Conservation (phyloP, 2,113 vertebrate species). For the Naja naja region DNA sequence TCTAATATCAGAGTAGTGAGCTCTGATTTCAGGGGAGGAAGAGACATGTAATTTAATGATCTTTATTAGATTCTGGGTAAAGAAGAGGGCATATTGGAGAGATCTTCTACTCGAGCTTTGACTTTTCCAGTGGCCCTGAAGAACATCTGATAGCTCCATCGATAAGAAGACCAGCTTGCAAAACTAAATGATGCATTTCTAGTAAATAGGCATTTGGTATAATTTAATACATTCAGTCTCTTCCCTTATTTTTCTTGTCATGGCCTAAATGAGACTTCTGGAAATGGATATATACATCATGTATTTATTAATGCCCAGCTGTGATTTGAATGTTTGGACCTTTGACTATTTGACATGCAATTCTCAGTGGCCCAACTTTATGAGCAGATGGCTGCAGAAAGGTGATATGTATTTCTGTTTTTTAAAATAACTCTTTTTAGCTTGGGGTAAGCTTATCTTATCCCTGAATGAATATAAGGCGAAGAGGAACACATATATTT, state of each 20-base stretch:
- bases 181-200: accelerated
- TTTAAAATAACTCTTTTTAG: neutral
- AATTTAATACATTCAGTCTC: neutral
- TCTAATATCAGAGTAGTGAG: constrained; percentile 72
- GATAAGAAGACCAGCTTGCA: constrained; percentile 13
- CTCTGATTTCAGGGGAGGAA: constrained; percentile 74
- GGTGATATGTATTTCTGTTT: neutral
- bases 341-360: neutral
- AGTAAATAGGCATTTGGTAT: neutral
- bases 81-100: constrained; percentile 50
- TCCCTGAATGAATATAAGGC: neutral
- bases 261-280: neutral
- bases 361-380: neutral
- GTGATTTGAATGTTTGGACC: neutral
- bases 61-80: constrained; percentile 77
- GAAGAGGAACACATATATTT: neutral
- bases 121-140: constrained; percentile 36
- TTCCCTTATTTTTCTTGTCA: neutral
- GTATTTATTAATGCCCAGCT: neutral
- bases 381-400: neutral
- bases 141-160: constrained; percentile 16
- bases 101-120: constrained; percentile 52
- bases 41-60: constrained; percentile 78
- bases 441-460: neutral
- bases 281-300: neutral